Evolutionary conservation across 2,797 vertebrate genomes (phyloP), one percentile per base, ranked within the genome.

Genomic region (Cyprinella venusta): DNA sequence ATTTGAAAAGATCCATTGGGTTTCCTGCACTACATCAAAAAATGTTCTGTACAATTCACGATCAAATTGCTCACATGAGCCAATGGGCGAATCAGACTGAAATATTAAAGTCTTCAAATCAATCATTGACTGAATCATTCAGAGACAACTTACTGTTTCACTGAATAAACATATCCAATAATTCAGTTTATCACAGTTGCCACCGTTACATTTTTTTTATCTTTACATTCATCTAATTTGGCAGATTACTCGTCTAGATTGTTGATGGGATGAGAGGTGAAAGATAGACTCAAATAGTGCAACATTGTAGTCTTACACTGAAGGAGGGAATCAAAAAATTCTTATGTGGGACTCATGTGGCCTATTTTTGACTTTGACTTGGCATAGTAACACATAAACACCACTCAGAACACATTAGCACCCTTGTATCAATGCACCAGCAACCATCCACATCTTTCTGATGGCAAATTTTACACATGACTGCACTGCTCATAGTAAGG

Each of bases 1-100:
- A 21, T 74, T 81, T 74, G 10, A 64, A 81, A 50, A 74, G 15
- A 71, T 30, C 48, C 10, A 3, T 26, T 74, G 74, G 33, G 54
- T 59, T 76, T 76, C 36, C 59, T 64, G 56, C 40, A 48, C 59
- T 77, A 77, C 15, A 30, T 8, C 40, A 48, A 21, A 8, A 76
- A 5, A 33, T 1, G 0, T 8, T 21, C 56, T 13, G n/a, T 16
- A 40, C 33, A 59, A 24, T 76, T 9, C 6, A 8, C 7, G 12
- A 24, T 24, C 13, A 40, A 40, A 38, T 5, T 2, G 19, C 30
- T 36, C 1, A 3, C 71, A 54, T n/a, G 13, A 24, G 30, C 10
- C 48, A 54, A 74, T 74, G 26, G 48, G 26, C 19, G 18, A 72
- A 33, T 72, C 24, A 30, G 8, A 12, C 2, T 30, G 18, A 52